Conservation (phyloP, 1,140 invertebrate genomes). For the Rhyzopertha dominica region DNA sequence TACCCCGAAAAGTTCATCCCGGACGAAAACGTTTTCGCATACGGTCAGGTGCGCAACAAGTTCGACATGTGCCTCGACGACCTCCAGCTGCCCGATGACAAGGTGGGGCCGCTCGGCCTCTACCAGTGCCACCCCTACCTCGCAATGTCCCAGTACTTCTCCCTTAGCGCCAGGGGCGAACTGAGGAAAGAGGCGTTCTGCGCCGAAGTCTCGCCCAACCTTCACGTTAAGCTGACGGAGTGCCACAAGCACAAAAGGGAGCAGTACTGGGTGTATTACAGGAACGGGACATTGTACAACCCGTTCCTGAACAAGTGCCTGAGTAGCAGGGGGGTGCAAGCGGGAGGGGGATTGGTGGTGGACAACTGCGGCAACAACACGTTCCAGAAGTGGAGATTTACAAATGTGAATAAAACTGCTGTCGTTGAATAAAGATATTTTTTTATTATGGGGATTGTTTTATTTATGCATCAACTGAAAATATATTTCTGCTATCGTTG, state of each 20-base stretch:
- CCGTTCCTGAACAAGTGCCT: slow-evolving; percentile 37
- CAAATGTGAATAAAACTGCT: slow-evolving; percentile 37
- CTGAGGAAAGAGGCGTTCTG: slow-evolving; percentile 73
- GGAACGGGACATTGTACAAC: slow-evolving; percentile 38
- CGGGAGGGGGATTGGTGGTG: slow-evolving; percentile 37
- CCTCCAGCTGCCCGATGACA: slow-evolving; percentile 66
- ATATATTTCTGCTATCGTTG: too few species aligned
- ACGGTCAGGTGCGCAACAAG: slow-evolving; percentile 55
- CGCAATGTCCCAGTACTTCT: slow-evolving; percentile 66
- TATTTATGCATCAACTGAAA: too few species aligned
- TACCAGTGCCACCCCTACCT: slow-evolving; percentile 70
- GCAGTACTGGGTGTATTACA: slow-evolving; percentile 54
- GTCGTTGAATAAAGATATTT: slow-evolving; percentile 6
- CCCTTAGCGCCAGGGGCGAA: slow-evolving; percentile 64
- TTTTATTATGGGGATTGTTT: too few species aligned
- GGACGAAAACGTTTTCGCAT: slow-evolving; percentile 72
- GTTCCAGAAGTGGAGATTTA: slow-evolving; percentile 41
- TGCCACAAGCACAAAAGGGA: slow-evolving; percentile 52
- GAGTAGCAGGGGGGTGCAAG: slow-evolving; percentile 38
- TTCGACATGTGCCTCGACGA: slow-evolving; percentile 71
- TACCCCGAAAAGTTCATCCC: slow-evolving; percentile 85
- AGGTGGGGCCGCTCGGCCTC: slow-evolving; percentile 63
- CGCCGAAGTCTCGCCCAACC: slow-evolving; percentile 47
- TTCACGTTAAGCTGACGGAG: slow-evolving; percentile 50
- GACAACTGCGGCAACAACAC: slow-evolving; percentile 31